phyloP scores from a whole-genome alignment of 2,113 vertebrate genomes.

The Otus sunia region DNA sequence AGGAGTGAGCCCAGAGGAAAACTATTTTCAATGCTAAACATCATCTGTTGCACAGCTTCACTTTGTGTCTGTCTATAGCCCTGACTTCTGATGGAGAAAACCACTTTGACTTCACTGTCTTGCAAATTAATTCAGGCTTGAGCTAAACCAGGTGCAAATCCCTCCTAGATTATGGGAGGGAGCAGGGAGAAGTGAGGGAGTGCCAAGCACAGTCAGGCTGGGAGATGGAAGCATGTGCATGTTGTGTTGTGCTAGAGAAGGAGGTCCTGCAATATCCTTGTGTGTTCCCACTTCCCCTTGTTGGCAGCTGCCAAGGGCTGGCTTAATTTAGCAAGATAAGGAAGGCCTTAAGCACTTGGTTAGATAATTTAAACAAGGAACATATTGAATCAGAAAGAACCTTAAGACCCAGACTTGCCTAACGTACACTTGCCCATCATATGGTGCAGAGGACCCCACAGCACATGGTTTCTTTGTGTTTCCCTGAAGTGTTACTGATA shows the following conservation, averaged over 20 bases:
- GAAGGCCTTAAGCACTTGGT: slow-evolving; percentile 8
- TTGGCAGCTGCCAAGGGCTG: slow-evolving; percentile 43
- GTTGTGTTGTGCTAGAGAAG: background rate
- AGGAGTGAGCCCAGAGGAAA: slow-evolving; percentile 4
- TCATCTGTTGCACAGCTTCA: slow-evolving; percentile 33
- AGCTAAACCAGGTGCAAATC: slow-evolving; percentile 41
- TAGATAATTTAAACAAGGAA: background rate
- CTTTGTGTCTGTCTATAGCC: background rate
- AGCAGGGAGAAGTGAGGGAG: background rate
- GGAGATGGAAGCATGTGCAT: background rate
- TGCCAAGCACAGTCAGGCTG: background rate
- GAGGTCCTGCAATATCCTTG: background rate
- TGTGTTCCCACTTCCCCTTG: slow-evolving; percentile 8
- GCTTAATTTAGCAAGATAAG: slow-evolving; percentile 41
- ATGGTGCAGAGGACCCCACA: background rate
- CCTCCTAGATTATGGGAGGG: background rate
- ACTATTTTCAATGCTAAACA: background rate
- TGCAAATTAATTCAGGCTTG: background rate
- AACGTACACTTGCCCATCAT: accelerated
- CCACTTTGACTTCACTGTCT: background rate
- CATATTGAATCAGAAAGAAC: background rate
- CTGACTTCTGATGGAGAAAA: background rate
- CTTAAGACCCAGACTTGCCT: background rate
- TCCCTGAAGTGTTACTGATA: background rate
- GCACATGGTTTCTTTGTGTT: background rate